These are phyloP conservation scores for Coleophora deauratella DNA, from an alignment of 2,888 invertebrate species.

Conservation along the genomic window DNA sequence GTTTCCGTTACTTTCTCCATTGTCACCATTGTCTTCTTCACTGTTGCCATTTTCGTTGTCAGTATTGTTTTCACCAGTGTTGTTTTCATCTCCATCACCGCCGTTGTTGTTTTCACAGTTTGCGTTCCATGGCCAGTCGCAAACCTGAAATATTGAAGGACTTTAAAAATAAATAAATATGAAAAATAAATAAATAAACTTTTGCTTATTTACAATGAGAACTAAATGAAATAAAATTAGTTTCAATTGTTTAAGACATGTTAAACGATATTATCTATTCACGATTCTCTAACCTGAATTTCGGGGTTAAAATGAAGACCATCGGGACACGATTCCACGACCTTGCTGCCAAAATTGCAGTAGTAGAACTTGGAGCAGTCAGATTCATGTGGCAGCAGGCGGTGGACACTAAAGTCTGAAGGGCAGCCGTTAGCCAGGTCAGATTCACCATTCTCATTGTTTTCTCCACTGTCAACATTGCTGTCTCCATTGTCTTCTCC, in stretches of 20 bases:
- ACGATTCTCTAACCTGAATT: conserved; percentile 17
- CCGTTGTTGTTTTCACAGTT: neutral
- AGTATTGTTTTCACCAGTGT: too few species aligned
- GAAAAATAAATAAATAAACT: too few species aligned
- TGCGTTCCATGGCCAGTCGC: neutral
- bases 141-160: neutral
- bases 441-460: neutral
- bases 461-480: neutral
- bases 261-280: too few species aligned
- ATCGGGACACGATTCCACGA: conserved; percentile 19
- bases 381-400: conserved; percentile 25
- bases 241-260: too few species aligned
- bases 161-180: too few species aligned
- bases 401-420: conserved; percentile 20
- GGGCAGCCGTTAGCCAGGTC: conserved; percentile 22
- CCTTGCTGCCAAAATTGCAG: conserved; percentile 27
- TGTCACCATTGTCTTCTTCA: too few species aligned
- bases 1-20: too few species aligned
- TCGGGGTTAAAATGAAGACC: conserved; percentile 25
- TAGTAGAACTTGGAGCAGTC: conserved; percentile 31
- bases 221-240: too few species aligned
- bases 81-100: too few species aligned
- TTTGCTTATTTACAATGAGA: too few species aligned
- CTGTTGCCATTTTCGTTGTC: too few species aligned
- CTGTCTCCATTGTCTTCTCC: neutral